phyloP scores from a whole-genome alignment of 2,797 vertebrate species.

The Tympanoctomys barrerae region DNA sequence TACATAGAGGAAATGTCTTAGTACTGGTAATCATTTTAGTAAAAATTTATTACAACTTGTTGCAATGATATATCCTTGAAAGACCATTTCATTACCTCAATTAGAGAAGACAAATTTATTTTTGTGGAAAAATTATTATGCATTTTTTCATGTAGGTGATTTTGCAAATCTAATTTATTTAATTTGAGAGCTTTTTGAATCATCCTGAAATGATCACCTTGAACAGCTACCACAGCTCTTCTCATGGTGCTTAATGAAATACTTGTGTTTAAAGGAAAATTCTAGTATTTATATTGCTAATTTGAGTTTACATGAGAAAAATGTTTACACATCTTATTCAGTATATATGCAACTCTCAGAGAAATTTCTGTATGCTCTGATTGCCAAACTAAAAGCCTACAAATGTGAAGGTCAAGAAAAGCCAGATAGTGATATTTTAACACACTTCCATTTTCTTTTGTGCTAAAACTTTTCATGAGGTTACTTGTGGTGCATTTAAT shows the following conservation, averaged over 20 bases:
- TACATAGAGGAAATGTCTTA: neutral
- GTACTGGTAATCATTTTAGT: neutral
- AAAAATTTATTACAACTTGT: neutral
- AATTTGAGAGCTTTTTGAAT: neutral
- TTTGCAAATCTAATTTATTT: slow-evolving; percentile 30
- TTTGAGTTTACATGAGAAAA: neutral
- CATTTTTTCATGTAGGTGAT: neutral
- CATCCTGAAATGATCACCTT: neutral
- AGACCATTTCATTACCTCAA: neutral
- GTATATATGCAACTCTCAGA: neutral
- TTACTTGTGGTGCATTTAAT: neutral
- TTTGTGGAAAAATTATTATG: neutral
- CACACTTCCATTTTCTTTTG: neutral
- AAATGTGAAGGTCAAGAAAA: neutral
- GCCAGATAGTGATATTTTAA: neutral
- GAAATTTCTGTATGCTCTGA: neutral
- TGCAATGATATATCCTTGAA: neutral
- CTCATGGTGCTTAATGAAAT: neutral
- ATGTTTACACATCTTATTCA: neutral
- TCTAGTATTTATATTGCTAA: neutral
- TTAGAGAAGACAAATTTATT: neutral
- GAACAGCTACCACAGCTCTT: neutral
- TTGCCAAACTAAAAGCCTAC: neutral
- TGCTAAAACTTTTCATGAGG: neutral
- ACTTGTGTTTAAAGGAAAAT: neutral